Evolutionary conservation across 2,113 vertebrate species (phyloP), one percentile per base, ranked within the genome.

Genomic region (Typhlomys cinereus): DNA sequence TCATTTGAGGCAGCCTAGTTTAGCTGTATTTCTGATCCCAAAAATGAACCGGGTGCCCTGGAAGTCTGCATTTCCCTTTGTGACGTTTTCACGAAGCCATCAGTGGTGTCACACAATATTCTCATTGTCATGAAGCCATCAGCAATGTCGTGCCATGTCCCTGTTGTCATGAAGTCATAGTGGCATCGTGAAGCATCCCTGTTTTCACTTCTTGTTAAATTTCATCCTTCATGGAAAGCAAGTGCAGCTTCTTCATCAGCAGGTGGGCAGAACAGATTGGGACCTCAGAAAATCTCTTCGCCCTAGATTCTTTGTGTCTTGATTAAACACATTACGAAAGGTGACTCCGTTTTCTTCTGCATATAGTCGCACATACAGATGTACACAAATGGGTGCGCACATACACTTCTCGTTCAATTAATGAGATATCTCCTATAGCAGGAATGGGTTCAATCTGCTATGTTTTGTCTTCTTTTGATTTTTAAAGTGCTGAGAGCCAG

Each of bases 141-240:
- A 25, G 13, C n/a, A n/a, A n/a, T n/a, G n/a, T 46, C 25, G 27
- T 54, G 61, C 39, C 10, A 7, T 75, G 67, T 64, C 7, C 36
- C 46, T 36, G 66, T 29, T 36, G 48, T 80, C 48, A 17, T 85
- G n/a, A 48, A 39, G 64, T 71, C 69, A 64, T 34, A 25, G 13
- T 46, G 29, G 27, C 57, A 66, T 44, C 23, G 66, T 54, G 82
- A 92, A 74, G 50, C 67, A 13, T 25, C 80, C 23, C 52, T 39
- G 17, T 93, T 95, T 92, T 79, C 41, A 17, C 14, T 83, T 93
- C 81, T 74, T 41, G 20, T 84, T 71, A n/a, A 75, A 52, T 59
- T 75, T 82, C 48, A 50, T 88, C 69, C 79, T 87, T 73, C 41
- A 34, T 85, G 59, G n/a, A 83, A 91, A 82, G 71, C 27, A 13